phyloP scores from a whole-genome alignment of 1,140 invertebrate genomes.

The Metaphire vulgaris region DNA sequence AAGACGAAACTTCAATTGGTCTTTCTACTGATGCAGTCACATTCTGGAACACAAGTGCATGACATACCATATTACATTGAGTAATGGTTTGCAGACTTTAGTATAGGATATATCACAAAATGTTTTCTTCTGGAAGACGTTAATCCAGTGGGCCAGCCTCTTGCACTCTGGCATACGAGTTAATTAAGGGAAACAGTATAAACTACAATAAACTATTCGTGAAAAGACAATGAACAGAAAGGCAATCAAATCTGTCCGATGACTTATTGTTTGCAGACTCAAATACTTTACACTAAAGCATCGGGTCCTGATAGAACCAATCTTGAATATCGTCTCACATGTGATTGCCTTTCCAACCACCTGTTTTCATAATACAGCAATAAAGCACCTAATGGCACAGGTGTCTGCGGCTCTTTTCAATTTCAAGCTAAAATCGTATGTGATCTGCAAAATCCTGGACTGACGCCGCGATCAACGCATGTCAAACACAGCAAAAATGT shows the following conservation, averaged over 20 bases:
- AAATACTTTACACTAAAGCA: too few species aligned
- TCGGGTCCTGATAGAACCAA: too few species aligned
- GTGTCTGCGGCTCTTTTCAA: neutral
- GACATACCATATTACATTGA: neutral
- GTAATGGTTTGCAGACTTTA: neutral
- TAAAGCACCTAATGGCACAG: neutral
- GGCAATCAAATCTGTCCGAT: too few species aligned
- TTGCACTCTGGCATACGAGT: neutral
- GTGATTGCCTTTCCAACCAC: too few species aligned
- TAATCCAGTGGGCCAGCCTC: neutral
- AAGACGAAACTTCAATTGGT: conserved; percentile 32
- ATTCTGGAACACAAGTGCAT: neutral
- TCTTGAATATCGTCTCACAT: too few species aligned
- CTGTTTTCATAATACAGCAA: neutral
- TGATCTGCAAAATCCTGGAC: neutral
- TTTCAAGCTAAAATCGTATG: neutral
- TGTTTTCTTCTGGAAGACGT: neutral
- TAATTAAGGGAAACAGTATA: neutral
- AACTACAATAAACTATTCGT: too few species aligned
- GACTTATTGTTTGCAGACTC: too few species aligned
- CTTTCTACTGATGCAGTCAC: neutral
- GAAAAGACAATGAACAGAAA: too few species aligned
- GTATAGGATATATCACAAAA: neutral
- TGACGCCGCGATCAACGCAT: neutral
- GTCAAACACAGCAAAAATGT: too few species aligned